Conservation (phyloP, 2,113 vertebrate genomes). For the Cyrtonyx montezumae region DNA sequence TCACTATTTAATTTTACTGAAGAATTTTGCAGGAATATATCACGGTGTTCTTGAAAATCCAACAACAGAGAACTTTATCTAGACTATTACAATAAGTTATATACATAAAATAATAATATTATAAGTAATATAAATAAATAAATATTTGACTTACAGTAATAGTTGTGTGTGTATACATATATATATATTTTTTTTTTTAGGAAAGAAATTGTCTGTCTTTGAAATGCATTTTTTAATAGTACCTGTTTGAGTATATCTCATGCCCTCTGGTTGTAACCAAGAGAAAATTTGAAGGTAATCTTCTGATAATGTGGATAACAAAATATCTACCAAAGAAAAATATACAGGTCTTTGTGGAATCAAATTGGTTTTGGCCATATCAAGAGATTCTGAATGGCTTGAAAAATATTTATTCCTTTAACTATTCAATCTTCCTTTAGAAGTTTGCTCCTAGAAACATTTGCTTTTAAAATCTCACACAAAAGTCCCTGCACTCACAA, state of each 20-base stretch:
- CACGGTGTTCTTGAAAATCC: not conserved
- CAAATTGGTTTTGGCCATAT: not conserved
- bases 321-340: not conserved
- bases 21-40: not conserved
- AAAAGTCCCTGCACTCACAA: not conserved
- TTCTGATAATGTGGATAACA: not conserved
- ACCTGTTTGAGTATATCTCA: not conserved
- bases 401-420: not conserved
- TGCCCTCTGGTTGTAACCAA: not conserved
- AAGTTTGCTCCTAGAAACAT: not conserved
- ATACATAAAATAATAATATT: too few relatives aligned
- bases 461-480: not conserved
- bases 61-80: not conserved
- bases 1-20: not conserved
- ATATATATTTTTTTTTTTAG: not conserved
- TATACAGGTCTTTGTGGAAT: not conserved
- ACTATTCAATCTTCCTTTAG: not conserved
- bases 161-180: too few relatives aligned
- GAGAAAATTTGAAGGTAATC: not conserved
- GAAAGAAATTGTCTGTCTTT: not conserved
- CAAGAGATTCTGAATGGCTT: not conserved
- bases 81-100: not conserved
- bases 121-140: too few relatives aligned
- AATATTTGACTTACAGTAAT: too few relatives aligned
- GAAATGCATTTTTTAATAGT: not conserved